These are phyloP conservation scores for Iguana delicatissima DNA, from an alignment of 2,797 vertebrate species.

Conservation along the genomic window DNA sequence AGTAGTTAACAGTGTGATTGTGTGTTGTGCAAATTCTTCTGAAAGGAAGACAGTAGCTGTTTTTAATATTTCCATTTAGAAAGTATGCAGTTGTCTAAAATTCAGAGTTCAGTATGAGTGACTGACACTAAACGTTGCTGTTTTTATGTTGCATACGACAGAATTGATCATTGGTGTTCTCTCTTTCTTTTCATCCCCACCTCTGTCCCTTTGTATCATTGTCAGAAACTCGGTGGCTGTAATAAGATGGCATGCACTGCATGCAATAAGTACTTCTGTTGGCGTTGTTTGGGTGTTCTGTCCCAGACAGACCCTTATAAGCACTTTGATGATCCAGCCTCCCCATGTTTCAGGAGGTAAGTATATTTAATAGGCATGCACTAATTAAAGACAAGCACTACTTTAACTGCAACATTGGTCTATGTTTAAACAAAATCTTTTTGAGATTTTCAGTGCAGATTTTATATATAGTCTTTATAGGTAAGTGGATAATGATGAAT, in stretches of 20 bases:
- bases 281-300: slow-evolving; percentile 89
- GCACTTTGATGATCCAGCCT: slow-evolving; percentile 89
- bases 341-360: slow-evolving; percentile 85
- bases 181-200: slow-evolving; percentile 32
- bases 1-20: too few relatives aligned
- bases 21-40: neutral
- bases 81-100: neutral
- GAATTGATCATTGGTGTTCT: neutral
- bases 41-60: neutral
- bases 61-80: neutral
- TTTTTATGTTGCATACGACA: neutral
- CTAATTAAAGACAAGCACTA: neutral
- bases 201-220: neutral
- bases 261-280: slow-evolving; percentile 94
- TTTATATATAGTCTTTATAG: too few relatives aligned
- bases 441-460: neutral
- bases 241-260: slow-evolving; percentile 97
- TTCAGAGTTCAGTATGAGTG: neutral
- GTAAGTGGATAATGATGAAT: too few relatives aligned
- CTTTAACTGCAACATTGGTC: neutral
- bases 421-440: neutral
- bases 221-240: slow-evolving; percentile 93
- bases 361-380: too few relatives aligned
- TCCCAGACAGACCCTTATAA: slow-evolving; percentile 88
- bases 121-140: fast-evolving